These are phyloP conservation scores for Rhynchotus rufescens DNA, from an alignment of 2,797 vertebrate genomes.

Conservation along the genomic window DNA sequence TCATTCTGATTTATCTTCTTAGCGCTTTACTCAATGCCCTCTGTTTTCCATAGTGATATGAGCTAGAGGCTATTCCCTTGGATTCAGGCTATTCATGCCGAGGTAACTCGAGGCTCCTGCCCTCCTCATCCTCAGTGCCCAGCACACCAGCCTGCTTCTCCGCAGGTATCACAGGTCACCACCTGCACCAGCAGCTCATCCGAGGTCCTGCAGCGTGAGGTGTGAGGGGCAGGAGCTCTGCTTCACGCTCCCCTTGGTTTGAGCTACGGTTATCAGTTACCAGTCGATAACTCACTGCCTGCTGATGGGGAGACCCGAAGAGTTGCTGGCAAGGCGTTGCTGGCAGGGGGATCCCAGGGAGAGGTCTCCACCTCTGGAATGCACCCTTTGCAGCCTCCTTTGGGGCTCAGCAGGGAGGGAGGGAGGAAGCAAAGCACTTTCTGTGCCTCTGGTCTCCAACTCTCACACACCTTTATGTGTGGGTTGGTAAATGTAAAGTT, in stretches of 20 bases:
- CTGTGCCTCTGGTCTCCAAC: background rate
- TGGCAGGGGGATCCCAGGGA: background rate
- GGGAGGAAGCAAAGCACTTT: background rate
- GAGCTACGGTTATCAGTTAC: no score
- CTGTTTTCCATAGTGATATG: background rate
- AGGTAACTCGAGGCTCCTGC: background rate
- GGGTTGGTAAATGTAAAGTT: background rate
- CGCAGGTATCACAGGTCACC: fast-evolving
- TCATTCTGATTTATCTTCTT: background rate
- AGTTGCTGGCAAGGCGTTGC: background rate
- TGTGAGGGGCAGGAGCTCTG: background rate
- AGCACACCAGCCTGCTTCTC: fast-evolving
- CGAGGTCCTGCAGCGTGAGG: background rate
- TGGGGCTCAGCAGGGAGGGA: background rate
- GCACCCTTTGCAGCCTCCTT: background rate
- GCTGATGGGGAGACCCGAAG: background rate
- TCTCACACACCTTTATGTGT: background rate
- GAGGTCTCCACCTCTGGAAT: background rate
- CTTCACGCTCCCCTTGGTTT: background rate
- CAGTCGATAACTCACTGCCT: background rate
- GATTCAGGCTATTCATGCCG: fast-evolving
- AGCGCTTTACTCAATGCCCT: background rate
- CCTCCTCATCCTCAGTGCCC: fast-evolving
- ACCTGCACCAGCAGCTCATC: background rate
- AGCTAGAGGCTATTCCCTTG: background rate